These are phyloP conservation scores for Achlya flavicornis DNA, from an alignment of 2,888 invertebrate species.

Conservation along the genomic window DNA sequence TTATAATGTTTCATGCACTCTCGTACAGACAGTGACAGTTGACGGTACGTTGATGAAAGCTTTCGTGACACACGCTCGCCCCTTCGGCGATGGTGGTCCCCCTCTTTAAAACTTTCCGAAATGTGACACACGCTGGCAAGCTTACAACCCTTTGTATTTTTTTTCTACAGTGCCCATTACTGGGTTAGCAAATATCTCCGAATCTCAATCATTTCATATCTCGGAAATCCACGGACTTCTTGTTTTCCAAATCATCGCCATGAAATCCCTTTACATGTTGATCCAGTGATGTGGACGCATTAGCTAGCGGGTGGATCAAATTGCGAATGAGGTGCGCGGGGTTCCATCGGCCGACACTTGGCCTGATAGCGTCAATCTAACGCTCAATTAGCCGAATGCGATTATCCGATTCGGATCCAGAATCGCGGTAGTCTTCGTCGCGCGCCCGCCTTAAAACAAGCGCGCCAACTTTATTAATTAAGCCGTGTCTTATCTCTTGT, in stretches of 20 bases:
- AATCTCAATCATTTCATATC: constrained; percentile 55
- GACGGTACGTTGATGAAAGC: constrained; percentile 66
- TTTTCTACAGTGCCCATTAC: constrained; percentile 59
- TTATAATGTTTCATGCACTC: constrained; percentile 24
- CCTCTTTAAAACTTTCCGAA: constrained; percentile 77
- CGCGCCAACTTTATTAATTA: constrained; percentile 83
- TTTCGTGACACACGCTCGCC: constrained; percentile 65
- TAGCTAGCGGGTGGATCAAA: constrained; percentile 58
- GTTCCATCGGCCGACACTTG: constrained; percentile 37
- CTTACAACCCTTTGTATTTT: constrained; percentile 63
- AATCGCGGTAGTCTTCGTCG: constrained; percentile 67
- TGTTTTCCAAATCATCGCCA: not conserved
- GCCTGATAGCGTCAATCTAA: constrained; percentile 82
- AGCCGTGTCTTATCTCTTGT: constrained; percentile 84
- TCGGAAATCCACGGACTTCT: constrained; percentile 4
- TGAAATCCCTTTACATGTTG: constrained; percentile 56
- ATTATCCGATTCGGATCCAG: constrained; percentile 81
- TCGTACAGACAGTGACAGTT: constrained; percentile 60
- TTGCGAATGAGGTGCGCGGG: constrained; percentile 37
- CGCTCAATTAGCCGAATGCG: constrained; percentile 82
- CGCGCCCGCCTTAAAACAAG: constrained; percentile 70
- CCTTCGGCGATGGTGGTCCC: constrained; percentile 53
- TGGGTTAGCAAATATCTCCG: constrained; percentile 55
- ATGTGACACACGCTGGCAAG: constrained; percentile 68
- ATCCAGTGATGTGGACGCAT: constrained; percentile 63